phyloP scores from a whole-genome alignment of 2,888 invertebrate species.

The Heliconius ethilla region DNA sequence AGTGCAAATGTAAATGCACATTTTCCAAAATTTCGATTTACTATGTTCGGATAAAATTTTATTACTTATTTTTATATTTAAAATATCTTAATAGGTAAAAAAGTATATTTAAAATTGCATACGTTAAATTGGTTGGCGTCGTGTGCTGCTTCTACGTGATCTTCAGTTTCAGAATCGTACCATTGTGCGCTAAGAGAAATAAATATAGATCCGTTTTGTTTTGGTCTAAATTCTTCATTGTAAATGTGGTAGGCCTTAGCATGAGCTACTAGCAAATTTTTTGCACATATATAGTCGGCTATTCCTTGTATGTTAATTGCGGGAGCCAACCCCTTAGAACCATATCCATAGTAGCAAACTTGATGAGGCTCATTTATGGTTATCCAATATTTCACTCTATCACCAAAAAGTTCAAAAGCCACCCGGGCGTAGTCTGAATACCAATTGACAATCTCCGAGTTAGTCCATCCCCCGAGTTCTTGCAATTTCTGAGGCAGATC shows the following conservation, averaged over 20 bases:
- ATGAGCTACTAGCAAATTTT: slow-evolving; percentile 48
- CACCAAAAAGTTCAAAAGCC: slow-evolving; percentile 68
- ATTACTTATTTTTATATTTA: no score
- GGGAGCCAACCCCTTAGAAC: slow-evolving; percentile 54
- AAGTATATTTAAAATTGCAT: slow-evolving; percentile 7
- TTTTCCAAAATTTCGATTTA: no score
- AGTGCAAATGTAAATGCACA: no score
- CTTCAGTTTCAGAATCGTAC: slow-evolving; percentile 67
- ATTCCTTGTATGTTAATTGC: slow-evolving; percentile 60
- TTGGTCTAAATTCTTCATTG: slow-evolving; percentile 46
- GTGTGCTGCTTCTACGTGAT: slow-evolving; percentile 76
- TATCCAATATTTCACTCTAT: slow-evolving; percentile 77
- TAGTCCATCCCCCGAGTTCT: slow-evolving; percentile 79
- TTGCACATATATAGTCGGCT: slow-evolving; percentile 68
- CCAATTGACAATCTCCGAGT: slow-evolving; percentile 69
- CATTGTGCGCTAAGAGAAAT: slow-evolving; percentile 51
- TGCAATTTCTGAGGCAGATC: slow-evolving; percentile 78
- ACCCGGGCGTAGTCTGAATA: slow-evolving; percentile 72
- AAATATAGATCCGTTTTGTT: slow-evolving; percentile 44
- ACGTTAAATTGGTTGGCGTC: slow-evolving; percentile 72
- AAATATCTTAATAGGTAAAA: no score
- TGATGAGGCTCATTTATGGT: slow-evolving; percentile 81
- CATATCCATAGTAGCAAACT: slow-evolving; percentile 70
- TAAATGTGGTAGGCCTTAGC: slow-evolving; percentile 50
- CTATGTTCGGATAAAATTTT: no score